Conservation (phyloP, 92 coral and sea anemone genomes). For the Desmophyllum pertusum region DNA sequence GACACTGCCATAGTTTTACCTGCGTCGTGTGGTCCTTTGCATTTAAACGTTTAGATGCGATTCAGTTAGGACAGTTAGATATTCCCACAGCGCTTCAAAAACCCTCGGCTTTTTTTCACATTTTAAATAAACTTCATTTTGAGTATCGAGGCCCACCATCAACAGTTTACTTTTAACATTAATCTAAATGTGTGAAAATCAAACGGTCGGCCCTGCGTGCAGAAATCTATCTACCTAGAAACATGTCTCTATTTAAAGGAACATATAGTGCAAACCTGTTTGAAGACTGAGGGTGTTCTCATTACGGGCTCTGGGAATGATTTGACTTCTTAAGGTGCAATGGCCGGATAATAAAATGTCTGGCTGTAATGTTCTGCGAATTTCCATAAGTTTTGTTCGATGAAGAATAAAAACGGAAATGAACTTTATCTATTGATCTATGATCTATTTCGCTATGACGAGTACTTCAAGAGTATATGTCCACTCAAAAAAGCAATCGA, state of each 20-base stretch:
- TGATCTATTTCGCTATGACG: background rate
- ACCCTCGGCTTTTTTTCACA: background rate
- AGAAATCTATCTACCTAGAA: too few relatives aligned
- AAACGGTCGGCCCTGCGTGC: too few relatives aligned
- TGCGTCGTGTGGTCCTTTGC: too few relatives aligned
- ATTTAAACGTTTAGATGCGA: too few relatives aligned
- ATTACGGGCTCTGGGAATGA: background rate
- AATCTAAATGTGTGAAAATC: background rate
- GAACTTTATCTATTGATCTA: too few relatives aligned
- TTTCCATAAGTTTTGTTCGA: background rate
- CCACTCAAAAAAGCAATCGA: background rate
- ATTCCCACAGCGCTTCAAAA: background rate
- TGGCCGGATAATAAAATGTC: background rate
- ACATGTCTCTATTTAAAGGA: background rate
- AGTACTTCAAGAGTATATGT: background rate
- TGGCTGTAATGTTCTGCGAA: background rate
- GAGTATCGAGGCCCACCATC: background rate
- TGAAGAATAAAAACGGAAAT: background rate
- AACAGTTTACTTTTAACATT: background rate
- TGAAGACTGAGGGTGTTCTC: background rate
- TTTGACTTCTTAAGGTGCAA: background rate
- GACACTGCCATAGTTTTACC: too few relatives aligned
- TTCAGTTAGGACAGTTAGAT: too few relatives aligned
- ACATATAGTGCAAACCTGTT: background rate
- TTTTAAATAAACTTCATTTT: background rate